A percentile compares a stretch with the other conserved stretches of the same genome.
These are phyloP conservation scores for Catharus bicknelli DNA, from an alignment of 2,113 vertebrate genomes.

Conservation along the genomic window DNA sequence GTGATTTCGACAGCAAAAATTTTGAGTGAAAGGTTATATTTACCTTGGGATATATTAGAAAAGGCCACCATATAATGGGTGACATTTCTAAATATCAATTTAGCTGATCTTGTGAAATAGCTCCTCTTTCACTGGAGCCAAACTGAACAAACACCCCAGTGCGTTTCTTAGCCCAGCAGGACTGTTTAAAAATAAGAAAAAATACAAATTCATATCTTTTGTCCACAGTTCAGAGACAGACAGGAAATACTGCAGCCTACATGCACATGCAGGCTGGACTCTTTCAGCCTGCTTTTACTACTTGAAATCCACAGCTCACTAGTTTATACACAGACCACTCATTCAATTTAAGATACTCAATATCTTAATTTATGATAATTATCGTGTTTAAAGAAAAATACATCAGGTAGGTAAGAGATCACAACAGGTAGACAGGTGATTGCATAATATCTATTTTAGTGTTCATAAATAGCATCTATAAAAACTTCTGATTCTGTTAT, in stretches of 20 bases:
- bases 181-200: neutral
- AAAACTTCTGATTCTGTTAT: neutral
- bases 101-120: neutral
- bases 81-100: constrained; percentile 49
- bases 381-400: neutral
- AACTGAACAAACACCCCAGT: neutral
- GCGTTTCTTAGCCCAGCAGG: neutral
- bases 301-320: neutral
- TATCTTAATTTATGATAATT: neutral
- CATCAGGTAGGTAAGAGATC: neutral
- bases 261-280: neutral
- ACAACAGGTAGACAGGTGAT: neutral
- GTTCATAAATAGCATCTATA: neutral
- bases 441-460: neutral
- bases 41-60: constrained; percentile 11
- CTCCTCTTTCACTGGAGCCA: neutral
- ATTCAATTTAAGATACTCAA: neutral
- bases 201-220: neutral
- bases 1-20: neutral
- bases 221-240: neutral
- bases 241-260: neutral
- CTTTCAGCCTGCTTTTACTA: neutral
- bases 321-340: neutral
- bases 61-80: neutral
- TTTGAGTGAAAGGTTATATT: constrained; percentile 16